Evolutionary conservation across 2,113 vertebrate species (phyloP), one percentile per base, ranked within the genome.

Genomic region (Amblyornis subalaris): DNA sequence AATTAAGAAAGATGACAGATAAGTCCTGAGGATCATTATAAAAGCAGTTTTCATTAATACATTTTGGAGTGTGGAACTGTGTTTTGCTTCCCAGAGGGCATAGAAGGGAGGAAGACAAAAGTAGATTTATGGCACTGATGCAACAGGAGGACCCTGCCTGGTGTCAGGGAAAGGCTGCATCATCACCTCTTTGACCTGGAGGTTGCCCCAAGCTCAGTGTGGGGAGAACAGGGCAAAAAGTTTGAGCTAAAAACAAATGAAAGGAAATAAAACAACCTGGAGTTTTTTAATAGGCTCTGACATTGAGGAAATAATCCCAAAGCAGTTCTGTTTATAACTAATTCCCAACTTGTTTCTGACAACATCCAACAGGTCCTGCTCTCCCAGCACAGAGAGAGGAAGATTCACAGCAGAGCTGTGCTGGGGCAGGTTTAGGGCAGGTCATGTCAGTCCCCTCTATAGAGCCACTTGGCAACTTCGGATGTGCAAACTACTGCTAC

Each of bases 401-500:
- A 80, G 73, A 24, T 10, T 75, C 58, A 55, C 33, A 45, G 64
- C 2, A 6, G 42, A 53, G 65, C 35, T 9, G 2, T 36, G 70
- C 64, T 24, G 11, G 29, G 25, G 15, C 33, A 50, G 4, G 3
- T 36, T 84, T 61, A 25, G 47, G 36, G 10, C 44, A 64, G 54
- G 14, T 50, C 64, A 36, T 3, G 5, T n/a, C 6, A 2, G 14
- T 45, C 25, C 7, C 11, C 17, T 67, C 53, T 58, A 72, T 3
- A 42, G 48, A 76, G 26, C 20, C 53, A 47, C 0, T 2, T 18
- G 65, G 26, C 40, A 65, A 6, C 60, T 81, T 36, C 0, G 0
- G 54, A 38, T 42, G 36, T 64, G 40, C 74, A 60, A 45, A 85
- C 11, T 65, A 47, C 14, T 14, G 23, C 70, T 42, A 3, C 22